Base-by-base conservation (phyloP, 1,140 invertebrate species). In the Papilio aristodemus region DNA sequence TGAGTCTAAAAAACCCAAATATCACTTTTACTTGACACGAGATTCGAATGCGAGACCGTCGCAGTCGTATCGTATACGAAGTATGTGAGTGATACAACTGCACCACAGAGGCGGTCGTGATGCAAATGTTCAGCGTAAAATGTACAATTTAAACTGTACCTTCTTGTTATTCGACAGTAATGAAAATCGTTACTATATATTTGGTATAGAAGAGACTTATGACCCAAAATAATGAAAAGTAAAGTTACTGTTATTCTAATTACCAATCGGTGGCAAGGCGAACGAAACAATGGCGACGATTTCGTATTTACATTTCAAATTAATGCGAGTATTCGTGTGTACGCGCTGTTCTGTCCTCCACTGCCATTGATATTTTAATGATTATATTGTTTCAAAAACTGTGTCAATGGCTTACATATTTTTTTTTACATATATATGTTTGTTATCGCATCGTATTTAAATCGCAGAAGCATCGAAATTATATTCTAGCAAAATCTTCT, bases 301-400 rank as follows among this genome's bases (percentile, higher is more conserved):
- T 73, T 72, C 68, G 59, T 67, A 80, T 82, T 82, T 80, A 78
- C 77, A 82, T 79, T 77, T 73, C 71, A 82, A 82, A 82, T 82
- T 74, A 58, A 60, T 43, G 71, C 70, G 71, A 79, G 76, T 72
- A 74, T 74, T 54, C 32, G 59, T 17, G 11, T 38, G 36, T 62
- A 14, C 38, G 11, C n/a, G 14, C 27, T 36, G 14, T 9, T 6
- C 17, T 54, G 27, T 32, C 27, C 27, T 62, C 59, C 9, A 62
- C 14, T 0, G n/a, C 14, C 36, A 62, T 62, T 62, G 59, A 62
- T 38, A 62, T 62, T 62, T 38, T 62, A 62, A 62, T 62, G 59
- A 62, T 39, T 62, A 37, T 38, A 62, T 62, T 62, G 59, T 62
- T 62, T 39, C 10, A 19, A 38, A 62, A 62, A 39, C 9, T 36